Conservation (phyloP, 2,797 vertebrate genomes). For the Artibeus jamaicensis region DNA sequence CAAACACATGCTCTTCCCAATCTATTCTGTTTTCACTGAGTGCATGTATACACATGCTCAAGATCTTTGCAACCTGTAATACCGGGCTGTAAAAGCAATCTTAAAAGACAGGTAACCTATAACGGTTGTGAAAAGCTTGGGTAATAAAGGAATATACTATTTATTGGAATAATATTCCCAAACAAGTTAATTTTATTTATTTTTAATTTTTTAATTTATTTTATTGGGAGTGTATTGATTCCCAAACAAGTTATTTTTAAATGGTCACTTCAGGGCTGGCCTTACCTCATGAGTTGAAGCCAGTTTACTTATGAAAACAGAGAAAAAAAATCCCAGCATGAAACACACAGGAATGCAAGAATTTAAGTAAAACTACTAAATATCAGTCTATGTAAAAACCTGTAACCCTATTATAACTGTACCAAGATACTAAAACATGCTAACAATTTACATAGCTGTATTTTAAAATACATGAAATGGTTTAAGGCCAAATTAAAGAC, state of each 20-base stretch:
- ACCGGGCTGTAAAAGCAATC: neutral
- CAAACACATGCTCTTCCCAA: neutral
- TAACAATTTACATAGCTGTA: neutral
- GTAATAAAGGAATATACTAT: neutral
- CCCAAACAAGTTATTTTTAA: neutral
- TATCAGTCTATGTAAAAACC: neutral
- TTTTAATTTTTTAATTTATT: neutral
- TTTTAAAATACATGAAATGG: constrained; percentile 4
- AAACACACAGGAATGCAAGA: neutral
- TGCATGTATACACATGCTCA: neutral
- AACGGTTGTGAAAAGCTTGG: neutral
- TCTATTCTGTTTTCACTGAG: neutral
- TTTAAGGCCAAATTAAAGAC: constrained; percentile 32
- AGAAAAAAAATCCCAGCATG: neutral
- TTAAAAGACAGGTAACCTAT: neutral
- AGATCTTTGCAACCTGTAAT: neutral
- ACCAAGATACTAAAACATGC: neutral
- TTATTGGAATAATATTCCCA: neutral
- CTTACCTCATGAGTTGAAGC: neutral
- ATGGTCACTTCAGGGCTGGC: neutral
- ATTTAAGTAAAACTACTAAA: neutral
- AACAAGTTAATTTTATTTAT: constrained; percentile 38
- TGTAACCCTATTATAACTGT: neutral
- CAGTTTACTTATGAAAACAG: constrained; percentile 18
- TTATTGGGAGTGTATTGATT: neutral